A percentile compares a stretch with the other conserved stretches of the same genome.
These are phyloP conservation scores for Platysteira castanea DNA, from an alignment of 2,113 vertebrate species.

Conservation along the genomic window DNA sequence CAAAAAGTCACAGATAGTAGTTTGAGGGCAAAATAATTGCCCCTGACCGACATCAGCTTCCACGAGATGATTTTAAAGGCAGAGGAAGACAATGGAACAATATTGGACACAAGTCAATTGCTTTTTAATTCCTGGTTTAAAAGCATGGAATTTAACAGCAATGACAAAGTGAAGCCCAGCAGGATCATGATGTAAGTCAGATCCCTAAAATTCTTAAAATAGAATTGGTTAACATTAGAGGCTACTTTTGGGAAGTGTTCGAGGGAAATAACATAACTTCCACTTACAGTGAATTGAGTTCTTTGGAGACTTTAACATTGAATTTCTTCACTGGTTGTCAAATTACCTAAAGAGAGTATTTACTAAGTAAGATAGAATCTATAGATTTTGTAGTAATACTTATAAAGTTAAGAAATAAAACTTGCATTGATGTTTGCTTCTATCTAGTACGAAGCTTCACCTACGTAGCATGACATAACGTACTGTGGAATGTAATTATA, in stretches of 20 bases:
- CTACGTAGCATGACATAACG: not conserved
- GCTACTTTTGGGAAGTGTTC: not conserved
- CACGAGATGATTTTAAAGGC: not conserved
- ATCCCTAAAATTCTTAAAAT: not conserved
- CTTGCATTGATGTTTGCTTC: not conserved
- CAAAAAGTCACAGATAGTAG: not conserved
- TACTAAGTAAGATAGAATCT: not conserved
- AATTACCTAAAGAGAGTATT: not conserved
- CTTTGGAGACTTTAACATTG: not conserved
- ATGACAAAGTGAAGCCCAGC: not conserved
- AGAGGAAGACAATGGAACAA: not conserved
- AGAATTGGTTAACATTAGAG: not conserved
- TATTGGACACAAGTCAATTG: not conserved
- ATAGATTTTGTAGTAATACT: not conserved
- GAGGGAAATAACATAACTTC: not conserved
- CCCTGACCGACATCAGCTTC: not conserved
- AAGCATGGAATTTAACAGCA: not conserved
- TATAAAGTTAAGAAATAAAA: not conserved
- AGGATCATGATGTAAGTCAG: not conserved
- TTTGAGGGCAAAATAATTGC: not conserved
- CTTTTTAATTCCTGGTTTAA: not conserved
- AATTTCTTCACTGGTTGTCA: not conserved
- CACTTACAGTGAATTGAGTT: not conserved
- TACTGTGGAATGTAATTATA: conserved; percentile 1
- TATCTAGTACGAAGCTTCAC: not conserved